Base-by-base conservation (phyloP, 2,888 invertebrate genomes). In the Dendrolimus houi region DNA sequence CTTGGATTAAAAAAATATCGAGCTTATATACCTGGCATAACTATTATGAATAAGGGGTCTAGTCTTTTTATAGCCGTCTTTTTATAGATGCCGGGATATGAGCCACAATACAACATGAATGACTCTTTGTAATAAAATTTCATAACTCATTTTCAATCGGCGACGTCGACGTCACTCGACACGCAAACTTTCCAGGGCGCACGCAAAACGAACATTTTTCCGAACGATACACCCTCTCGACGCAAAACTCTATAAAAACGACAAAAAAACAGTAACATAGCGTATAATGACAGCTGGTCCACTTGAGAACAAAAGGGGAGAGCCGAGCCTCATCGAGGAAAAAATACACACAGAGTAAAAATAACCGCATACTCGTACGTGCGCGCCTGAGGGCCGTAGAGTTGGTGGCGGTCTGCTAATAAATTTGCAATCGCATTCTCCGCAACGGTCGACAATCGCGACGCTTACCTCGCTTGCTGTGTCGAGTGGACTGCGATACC, bases 211-310 rank as follows among this genome's bases (percentile, higher is more conserved):
- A 84, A 83, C 88, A 89, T 90, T 89, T 88, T 90, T 87, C 89
- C 85, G 79, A 85, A 87, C 85, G 83, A 81, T 84, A 87, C 87
- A 88, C 87, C 85, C 87, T 84, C 79, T 83, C 87, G 71, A 81
- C 81, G 86, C 79, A 85, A 87, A 89, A 88, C 89, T 89, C 85
- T 87, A 89, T 88, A 83, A 91, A 89, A 89, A 87, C 85, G 82
- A 84, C 87, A 81, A 90, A 89, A 89, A 87, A 86, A 91, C 89
- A 86, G 89, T 89, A 88, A 88, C 91, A 91, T 91, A 86, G 90
- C 90, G 90, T 87, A 91, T 91, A 91, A 91, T 91, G 91, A 91
- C 91, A 91, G 91, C 91, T 91, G 91, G 91, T 89, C 90, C 91
- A 91, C 91, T 91, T 91, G 90, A 90, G 88, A 90, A 91, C 90